These are phyloP conservation scores for Drosophila gunungcola DNA, from an alignment of 1,140 invertebrate genomes.

Conservation along the genomic window DNA sequence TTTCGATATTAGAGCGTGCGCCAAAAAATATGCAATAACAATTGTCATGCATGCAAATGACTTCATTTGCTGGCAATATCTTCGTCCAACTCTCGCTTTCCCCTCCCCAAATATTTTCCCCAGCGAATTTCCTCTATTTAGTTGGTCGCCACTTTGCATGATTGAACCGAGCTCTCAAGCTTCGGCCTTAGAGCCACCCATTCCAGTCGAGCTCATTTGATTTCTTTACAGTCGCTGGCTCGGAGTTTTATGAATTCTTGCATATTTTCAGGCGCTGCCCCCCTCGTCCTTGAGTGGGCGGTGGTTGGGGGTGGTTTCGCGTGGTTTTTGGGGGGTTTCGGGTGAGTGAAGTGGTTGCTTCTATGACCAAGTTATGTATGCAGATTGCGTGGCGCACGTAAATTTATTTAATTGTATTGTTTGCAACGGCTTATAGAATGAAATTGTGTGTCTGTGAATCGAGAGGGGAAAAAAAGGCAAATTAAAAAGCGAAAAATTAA, in stretches of 20 bases:
- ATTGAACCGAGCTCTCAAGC: constrained; percentile 64
- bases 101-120: neutral
- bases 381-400: constrained; percentile 79
- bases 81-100: constrained; percentile 34
- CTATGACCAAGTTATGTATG: constrained; percentile 62
- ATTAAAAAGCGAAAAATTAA: constrained; percentile 5
- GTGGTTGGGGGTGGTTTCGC: neutral
- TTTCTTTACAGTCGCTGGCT: constrained; percentile 46
- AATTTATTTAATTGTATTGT: constrained; percentile 73
- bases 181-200: neutral
- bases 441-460: constrained; percentile 19
- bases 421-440: constrained; percentile 31
- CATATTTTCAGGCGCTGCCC: constrained; percentile 61
- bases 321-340: neutral
- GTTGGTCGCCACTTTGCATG: constrained; percentile 66
- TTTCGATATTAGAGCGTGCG: constrained; percentile 71
- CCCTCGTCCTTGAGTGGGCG: constrained; percentile 2
- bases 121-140: neutral
- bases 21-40: constrained; percentile 79
- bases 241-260: constrained; percentile 45
- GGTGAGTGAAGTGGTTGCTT: neutral
- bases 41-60: constrained; percentile 84
- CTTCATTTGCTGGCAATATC: constrained; percentile 69
- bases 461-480: constrained; percentile 7
- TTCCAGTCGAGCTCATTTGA: constrained; percentile 40